phyloP scores from a whole-genome alignment of 2,888 invertebrate species.

The Drosophila sordidula region DNA sequence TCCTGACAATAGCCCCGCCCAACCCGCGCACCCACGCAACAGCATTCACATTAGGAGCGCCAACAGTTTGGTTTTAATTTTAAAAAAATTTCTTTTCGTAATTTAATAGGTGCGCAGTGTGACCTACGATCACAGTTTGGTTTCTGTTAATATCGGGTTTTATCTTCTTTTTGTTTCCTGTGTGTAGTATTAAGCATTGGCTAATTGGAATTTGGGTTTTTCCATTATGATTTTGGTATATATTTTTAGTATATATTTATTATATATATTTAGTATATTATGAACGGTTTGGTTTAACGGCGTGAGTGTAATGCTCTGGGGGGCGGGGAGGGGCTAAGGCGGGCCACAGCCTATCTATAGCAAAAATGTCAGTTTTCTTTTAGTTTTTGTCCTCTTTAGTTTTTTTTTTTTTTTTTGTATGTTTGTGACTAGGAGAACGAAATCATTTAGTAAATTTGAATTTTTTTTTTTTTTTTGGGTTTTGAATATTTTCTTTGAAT shows the following conservation, averaged over 20 bases:
- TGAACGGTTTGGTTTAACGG: too few relatives aligned
- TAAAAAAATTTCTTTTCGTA: neutral
- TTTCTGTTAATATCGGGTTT: neutral
- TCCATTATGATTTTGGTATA: neutral
- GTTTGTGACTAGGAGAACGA: conserved; percentile 33
- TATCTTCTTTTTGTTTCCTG: neutral
- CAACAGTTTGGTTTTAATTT: neutral
- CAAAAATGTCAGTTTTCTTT: conserved; percentile 24
- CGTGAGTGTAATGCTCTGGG: neutral
- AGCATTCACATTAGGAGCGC: conserved; percentile 8
- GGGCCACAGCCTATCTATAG: neutral
- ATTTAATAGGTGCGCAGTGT: conserved; percentile 16
- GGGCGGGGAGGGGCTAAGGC: neutral
- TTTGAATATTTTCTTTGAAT: neutral
- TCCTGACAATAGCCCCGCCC: neutral
- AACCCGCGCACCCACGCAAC: neutral
- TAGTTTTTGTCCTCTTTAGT: conserved; percentile 7
- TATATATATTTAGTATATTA: neutral
- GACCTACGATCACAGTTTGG: conserved; percentile 22
- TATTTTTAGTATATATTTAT: too few relatives aligned
- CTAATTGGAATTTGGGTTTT: conserved; percentile 8
- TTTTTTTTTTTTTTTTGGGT: conserved; percentile 10
- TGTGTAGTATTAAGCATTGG: conserved; percentile 6
- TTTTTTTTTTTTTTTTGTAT: neutral
- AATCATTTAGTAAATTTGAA: conserved; percentile 1